phyloP scores from a whole-genome alignment of 1,140 invertebrate genomes.

The Pomacea maculata region DNA sequence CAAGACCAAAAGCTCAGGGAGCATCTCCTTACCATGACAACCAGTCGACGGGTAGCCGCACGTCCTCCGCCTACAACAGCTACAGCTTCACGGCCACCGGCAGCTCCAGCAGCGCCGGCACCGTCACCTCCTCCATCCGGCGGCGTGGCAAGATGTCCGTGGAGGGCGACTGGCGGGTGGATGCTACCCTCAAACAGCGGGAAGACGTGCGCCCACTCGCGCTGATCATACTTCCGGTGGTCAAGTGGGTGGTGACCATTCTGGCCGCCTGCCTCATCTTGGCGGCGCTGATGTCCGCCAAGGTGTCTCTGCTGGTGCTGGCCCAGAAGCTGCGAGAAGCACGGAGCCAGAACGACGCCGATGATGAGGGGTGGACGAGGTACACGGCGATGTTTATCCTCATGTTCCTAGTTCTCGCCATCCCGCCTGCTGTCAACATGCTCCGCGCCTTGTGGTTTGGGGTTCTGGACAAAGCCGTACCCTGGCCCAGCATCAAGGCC shows the following conservation, averaged over 20 bases:
- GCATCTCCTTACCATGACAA: neutral
- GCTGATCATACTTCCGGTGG: conserved; percentile 8
- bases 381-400: conserved; percentile 25
- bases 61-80: neutral
- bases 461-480: neutral
- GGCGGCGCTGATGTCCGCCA: conserved; percentile 13
- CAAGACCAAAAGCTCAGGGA: neutral
- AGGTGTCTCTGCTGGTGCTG: conserved; percentile 16
- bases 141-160: conserved; percentile 20
- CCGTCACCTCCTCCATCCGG: neutral
- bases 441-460: conserved; percentile 18
- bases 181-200: neutral
- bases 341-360: neutral
- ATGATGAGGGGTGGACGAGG: neutral
- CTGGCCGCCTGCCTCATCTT: neutral
- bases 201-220: neutral
- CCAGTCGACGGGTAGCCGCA: neutral
- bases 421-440: conserved; percentile 9
- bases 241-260: conserved; percentile 22
- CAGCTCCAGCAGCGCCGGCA: neutral
- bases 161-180: conserved; percentile 27
- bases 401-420: conserved; percentile 17
- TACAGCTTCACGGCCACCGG: conserved; percentile 9
- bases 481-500: conserved; percentile 16
- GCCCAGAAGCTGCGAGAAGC: conserved; percentile 1